Evolutionary conservation across 2,113 vertebrate genomes (phyloP).

Genomic region (Oenanthe melanoleuca): DNA sequence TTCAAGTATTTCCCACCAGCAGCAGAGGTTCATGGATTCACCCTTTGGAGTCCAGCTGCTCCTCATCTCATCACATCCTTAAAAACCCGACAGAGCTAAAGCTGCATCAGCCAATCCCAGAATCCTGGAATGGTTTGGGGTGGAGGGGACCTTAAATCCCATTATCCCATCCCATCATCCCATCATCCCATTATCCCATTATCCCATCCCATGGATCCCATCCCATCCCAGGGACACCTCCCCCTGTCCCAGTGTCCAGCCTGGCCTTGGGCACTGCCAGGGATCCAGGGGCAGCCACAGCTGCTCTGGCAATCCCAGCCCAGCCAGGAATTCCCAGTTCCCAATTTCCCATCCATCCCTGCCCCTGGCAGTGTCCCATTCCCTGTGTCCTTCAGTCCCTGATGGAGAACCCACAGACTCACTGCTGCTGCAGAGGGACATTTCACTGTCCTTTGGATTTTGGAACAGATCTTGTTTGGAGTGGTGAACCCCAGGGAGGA

Average conservation of each 20-base stretch:
- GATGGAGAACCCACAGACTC: background rate
- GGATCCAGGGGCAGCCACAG: background rate
- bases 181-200: background rate
- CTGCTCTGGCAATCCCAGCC: background rate
- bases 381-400: no score
- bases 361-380: no score
- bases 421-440: background rate
- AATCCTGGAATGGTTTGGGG: background rate
- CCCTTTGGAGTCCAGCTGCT: background rate
- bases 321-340: background rate
- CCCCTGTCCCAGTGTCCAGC: background rate
- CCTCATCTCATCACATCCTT: background rate
- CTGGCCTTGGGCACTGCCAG: background rate
- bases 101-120: background rate
- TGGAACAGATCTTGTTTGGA: background rate
- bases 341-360: no score
- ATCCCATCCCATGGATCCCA: background rate
- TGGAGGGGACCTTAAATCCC: accelerated
- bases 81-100: background rate
- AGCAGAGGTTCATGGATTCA: background rate
- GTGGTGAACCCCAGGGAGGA: background rate
- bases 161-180: background rate
- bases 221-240: background rate
- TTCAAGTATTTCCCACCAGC: background rate
- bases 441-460: background rate